Percentiles rank a stretch among this genome's conserved stretches.
Evolutionary conservation across 2,113 vertebrate genomes (phyloP).

Genomic region (Zosterops borbonicus): DNA sequence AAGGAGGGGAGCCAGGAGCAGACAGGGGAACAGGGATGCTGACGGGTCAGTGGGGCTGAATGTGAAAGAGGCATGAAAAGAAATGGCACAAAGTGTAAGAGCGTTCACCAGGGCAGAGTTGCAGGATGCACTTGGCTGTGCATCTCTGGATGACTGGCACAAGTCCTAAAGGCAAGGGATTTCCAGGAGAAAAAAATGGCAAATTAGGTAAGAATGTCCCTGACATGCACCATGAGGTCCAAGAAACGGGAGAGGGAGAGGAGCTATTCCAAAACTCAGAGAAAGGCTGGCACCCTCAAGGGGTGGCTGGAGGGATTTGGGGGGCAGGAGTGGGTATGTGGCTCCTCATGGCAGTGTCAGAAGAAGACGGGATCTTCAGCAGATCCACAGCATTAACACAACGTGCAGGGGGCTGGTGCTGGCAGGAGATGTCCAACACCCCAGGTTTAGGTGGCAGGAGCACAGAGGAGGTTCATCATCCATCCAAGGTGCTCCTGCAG

Average conservation of each 20-base stretch:
- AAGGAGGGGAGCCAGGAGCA: neutral
- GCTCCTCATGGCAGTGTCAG: neutral
- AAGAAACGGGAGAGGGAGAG: neutral
- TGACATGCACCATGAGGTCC: neutral
- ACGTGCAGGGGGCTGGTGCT: neutral
- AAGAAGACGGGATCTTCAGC: neutral
- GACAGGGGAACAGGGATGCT: neutral
- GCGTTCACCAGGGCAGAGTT: neutral
- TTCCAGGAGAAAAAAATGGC: neutral
- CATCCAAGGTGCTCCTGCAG: neutral
- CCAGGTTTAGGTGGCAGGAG: too few species aligned
- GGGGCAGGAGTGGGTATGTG: rapidly evolving
- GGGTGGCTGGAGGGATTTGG: neutral
- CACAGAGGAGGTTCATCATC: neutral
- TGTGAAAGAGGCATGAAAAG: neutral
- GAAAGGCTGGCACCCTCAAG: neutral
- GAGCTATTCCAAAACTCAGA: neutral
- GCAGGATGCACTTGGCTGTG: neutral
- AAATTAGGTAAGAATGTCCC: neutral
- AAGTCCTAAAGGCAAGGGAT: neutral
- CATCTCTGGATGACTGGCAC: neutral
- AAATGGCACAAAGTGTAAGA: rapidly evolving
- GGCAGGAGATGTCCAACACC: neutral
- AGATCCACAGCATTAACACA: neutral
- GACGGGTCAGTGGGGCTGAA: neutral